Percentiles rank a stretch among this genome's conserved stretches.
Conservation (phyloP, 2,113 vertebrate species). For the Datnioides undecimradiatus region DNA sequence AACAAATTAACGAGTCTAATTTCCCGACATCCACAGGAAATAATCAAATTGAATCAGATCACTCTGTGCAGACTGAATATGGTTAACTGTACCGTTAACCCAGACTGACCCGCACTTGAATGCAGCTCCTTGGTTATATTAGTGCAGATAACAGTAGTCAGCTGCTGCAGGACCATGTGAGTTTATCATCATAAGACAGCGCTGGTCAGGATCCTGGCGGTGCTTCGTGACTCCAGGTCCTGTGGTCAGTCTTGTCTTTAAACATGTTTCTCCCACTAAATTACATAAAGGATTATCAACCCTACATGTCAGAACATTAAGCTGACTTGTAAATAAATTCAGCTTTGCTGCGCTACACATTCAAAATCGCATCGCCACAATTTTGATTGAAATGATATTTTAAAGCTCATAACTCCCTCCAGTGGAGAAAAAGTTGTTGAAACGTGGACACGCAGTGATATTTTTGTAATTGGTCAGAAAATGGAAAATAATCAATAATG, state of each 20-base stretch:
- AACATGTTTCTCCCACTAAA: neutral
- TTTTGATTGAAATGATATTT: too few species aligned
- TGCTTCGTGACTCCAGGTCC: neutral
- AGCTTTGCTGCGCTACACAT: neutral
- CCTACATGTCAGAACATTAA: neutral
- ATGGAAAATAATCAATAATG: too few species aligned
- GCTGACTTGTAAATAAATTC: neutral
- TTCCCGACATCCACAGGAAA: slow-evolving; percentile 16
- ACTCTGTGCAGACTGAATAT: neutral
- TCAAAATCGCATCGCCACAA: too few species aligned
- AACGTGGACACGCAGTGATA: too few species aligned
- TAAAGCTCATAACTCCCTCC: too few species aligned
- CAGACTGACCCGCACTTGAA: slow-evolving; percentile 27
- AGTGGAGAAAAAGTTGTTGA: too few species aligned
- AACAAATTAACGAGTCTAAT: neutral
- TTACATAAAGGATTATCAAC: neutral
- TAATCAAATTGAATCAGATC: slow-evolving; percentile 27
- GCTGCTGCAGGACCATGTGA: slow-evolving; percentile 59
- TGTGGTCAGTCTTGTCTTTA: neutral
- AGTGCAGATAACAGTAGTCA: slow-evolving; percentile 42
- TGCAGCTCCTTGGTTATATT: slow-evolving; percentile 1
- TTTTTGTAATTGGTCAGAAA: too few species aligned
- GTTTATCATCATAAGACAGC: slow-evolving; percentile 1
- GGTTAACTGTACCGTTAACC: neutral
- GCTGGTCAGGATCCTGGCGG: neutral